Evolutionary conservation across 2,113 vertebrate species (phyloP).

Genomic region (Neopipo cinnamomea): DNA sequence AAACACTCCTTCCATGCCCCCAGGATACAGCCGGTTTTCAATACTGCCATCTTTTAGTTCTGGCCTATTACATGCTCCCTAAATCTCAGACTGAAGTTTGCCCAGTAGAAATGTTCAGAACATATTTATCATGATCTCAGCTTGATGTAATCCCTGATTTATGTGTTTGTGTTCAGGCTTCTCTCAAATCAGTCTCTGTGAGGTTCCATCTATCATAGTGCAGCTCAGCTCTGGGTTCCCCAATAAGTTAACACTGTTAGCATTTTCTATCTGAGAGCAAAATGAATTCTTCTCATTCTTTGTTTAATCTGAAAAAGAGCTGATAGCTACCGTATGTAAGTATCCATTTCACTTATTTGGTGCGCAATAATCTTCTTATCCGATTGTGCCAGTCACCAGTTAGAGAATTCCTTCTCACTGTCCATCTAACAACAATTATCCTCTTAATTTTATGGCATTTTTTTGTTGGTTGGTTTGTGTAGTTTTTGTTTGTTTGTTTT

Average conservation of each 20-base stretch:
- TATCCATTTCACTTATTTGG: not conserved
- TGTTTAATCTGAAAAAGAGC: not conserved
- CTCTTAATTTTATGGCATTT: not conserved
- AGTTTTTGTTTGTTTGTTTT: not conserved
- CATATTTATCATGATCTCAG: slow-evolving; percentile 67
- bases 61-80: not conserved
- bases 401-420: not conserved
- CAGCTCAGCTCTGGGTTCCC: not conserved
- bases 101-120: slow-evolving; percentile 47
- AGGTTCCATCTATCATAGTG: slow-evolving; percentile 52
- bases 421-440: not conserved
- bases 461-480: not conserved
- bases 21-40: slow-evolving; percentile 19
- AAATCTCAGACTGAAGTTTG: slow-evolving; percentile 50
- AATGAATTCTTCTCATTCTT: not conserved
- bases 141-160: slow-evolving; percentile 67
- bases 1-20: not conserved
- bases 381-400: not conserved
- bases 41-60: slow-evolving; percentile 62
- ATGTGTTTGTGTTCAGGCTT: slow-evolving; percentile 56
- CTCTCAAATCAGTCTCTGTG: slow-evolving; percentile 47
- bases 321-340: not conserved
- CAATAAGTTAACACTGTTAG: not conserved
- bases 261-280: not conserved
- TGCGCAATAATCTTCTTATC: not conserved